Evolutionary conservation across 2,888 invertebrate species (phyloP).

Genomic region (Thecophora atra): DNA sequence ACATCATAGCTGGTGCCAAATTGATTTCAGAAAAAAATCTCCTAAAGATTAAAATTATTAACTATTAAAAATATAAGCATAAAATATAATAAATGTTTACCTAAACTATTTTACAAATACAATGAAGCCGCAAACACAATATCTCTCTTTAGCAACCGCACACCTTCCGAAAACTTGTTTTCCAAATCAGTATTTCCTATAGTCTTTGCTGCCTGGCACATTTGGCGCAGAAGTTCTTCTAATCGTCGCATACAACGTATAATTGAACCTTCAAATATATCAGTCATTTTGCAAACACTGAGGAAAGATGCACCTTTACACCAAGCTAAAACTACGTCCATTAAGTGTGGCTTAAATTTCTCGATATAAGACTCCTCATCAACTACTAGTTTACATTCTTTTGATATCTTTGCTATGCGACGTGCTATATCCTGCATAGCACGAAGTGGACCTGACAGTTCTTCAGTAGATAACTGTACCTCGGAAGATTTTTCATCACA

Average conservation of each 20-base stretch:
- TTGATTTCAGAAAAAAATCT: no score
- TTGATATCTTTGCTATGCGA: conserved; percentile 87
- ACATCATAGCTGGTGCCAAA: no score
- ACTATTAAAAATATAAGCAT: no score
- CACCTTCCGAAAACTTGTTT: conserved; percentile 93
- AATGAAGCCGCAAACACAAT: conserved; percentile 99
- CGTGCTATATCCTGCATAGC: conserved; percentile 95
- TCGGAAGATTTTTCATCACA: conserved; percentile 91
- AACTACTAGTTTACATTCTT: conserved; percentile 84
- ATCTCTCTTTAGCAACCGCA: conserved; percentile 92
- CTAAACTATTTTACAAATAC: conserved; percentile 73
- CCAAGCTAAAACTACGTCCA: conserved; percentile 98
- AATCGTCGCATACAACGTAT: conserved; percentile 92
- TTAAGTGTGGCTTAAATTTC: conserved; percentile 91
- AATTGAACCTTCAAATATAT: conserved; percentile 89
- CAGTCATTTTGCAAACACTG: conserved; percentile 94
- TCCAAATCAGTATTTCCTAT: conserved; percentile 96
- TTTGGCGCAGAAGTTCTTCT: conserved; percentile 94
- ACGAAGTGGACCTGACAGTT: conserved; percentile 84
- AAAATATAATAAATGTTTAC: no score
- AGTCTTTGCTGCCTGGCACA: conserved; percentile 95
- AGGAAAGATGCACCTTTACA: conserved; percentile 91
- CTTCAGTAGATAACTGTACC: conserved; percentile 79
- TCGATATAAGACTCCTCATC: conserved; percentile 92
- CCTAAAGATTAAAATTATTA: no score